Evolutionary conservation across 1,140 invertebrate genomes (phyloP).

Genomic region (Nephila pilipes): DNA sequence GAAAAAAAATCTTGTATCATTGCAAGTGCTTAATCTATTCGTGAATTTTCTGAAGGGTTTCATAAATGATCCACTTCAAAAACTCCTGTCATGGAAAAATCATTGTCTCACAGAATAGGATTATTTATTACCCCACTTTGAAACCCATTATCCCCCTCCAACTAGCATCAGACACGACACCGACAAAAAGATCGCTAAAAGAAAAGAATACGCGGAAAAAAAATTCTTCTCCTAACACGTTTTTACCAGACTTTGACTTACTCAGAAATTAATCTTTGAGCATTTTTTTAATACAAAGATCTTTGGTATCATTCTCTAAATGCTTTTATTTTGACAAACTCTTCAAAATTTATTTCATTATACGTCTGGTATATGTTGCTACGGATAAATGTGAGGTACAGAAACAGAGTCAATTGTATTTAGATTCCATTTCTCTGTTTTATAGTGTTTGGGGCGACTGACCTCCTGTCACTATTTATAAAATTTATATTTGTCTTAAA

Average conservation of each 20-base stretch:
- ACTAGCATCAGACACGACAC: conserved; percentile 25
- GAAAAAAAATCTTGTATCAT: background rate
- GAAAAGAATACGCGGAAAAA: background rate
- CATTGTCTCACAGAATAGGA: conserved; percentile 62
- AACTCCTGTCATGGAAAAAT: conserved; percentile 56
- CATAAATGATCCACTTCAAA: conserved; percentile 61
- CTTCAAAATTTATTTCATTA: background rate
- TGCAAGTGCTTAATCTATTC: background rate
- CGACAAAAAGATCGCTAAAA: conserved; percentile 26
- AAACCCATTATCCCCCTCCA: conserved; percentile 59
- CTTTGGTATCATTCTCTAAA: background rate
- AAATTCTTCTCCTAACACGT: background rate
- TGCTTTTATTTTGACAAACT: background rate
- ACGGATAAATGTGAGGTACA: background rate
- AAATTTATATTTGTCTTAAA: background rate
- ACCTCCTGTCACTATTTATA: background rate
- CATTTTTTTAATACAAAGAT: background rate
- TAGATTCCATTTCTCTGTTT: background rate
- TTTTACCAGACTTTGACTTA: background rate
- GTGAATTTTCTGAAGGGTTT: conserved; percentile 24
- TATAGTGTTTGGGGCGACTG: background rate
- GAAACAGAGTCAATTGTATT: background rate
- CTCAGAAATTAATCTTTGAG: background rate
- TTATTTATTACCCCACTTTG: conserved; percentile 72
- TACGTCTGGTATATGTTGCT: background rate